Percentiles rank a stretch among this genome's conserved stretches.
These are phyloP conservation scores for Acanthosepion pharaonis DNA, from an alignment of 2,888 invertebrate genomes.

Conservation along the genomic window DNA sequence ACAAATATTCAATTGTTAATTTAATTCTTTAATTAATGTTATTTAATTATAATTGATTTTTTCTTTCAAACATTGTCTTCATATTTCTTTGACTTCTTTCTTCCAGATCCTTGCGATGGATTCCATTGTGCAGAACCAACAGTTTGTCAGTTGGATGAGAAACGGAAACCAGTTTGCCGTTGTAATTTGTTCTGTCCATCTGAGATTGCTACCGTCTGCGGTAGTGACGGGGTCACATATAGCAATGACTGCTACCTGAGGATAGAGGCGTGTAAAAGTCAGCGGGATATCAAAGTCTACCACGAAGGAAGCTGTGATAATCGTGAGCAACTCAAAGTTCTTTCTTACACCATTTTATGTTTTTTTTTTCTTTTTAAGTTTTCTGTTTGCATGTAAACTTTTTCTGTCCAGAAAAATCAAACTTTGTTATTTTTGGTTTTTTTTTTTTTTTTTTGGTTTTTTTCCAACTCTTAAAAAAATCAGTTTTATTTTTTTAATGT, in stretches of 20 bases:
- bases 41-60: not conserved
- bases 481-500: not conserved
- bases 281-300: slow-evolving; percentile 82
- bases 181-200: slow-evolving; percentile 81
- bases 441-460: not conserved
- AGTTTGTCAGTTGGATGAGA: slow-evolving; percentile 87
- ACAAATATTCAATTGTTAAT: too few relatives aligned
- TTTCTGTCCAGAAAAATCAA: slow-evolving; percentile 10
- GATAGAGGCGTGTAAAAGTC: slow-evolving; percentile 87
- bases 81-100: not conserved
- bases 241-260: slow-evolving; percentile 93
- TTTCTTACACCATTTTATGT: not conserved
- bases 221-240: slow-evolving; percentile 93
- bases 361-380: not conserved
- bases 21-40: too few relatives aligned
- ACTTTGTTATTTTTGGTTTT: not conserved
- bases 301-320: slow-evolving; percentile 84
- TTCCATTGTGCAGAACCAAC: slow-evolving; percentile 86
- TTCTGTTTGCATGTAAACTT: slow-evolving; percentile 13
- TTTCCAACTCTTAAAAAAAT: not conserved
- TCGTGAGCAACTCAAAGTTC: slow-evolving; percentile 40
- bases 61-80: not conserved
- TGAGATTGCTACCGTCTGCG: slow-evolving; percentile 85
- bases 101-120: slow-evolving; percentile 88
- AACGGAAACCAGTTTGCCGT: slow-evolving; percentile 84